A percentile compares a stretch with the other conserved stretches of the same genome.
Evolutionary conservation across 2,113 vertebrate species (phyloP).

Genomic region (Perognathus longimembris): DNA sequence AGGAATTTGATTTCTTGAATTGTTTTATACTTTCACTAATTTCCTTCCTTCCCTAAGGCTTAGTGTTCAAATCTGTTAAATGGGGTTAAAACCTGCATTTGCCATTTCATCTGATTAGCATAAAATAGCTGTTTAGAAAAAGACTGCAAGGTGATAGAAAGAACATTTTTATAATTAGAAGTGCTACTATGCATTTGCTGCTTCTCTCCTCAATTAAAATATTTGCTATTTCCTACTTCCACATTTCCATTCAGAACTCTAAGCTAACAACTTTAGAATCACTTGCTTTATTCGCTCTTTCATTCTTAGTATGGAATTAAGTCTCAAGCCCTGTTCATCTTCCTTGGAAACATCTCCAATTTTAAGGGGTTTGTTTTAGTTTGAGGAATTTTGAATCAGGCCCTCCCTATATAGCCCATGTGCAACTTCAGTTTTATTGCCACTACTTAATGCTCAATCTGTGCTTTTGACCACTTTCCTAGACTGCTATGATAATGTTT

Average conservation of each 20-base stretch:
- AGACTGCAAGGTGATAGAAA: background rate
- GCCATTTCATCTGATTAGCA: background rate
- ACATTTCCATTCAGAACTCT: background rate
- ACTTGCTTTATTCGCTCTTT: background rate
- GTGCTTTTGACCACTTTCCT: conserved; percentile 18
- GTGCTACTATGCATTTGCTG: background rate
- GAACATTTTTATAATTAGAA: background rate
- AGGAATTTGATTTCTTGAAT: background rate
- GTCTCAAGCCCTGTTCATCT: conserved; percentile 27
- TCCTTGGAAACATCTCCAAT: conserved; percentile 51
- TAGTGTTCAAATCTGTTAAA: background rate
- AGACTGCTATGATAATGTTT: background rate
- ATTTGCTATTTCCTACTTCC: background rate
- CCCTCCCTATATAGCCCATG: no score
- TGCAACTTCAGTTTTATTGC: conserved; percentile 45
- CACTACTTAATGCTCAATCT: background rate
- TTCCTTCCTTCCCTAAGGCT: background rate
- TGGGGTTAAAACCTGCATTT: background rate
- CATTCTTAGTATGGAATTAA: conserved; percentile 15
- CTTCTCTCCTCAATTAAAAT: background rate
- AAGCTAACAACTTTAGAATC: background rate
- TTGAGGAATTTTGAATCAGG: no score
- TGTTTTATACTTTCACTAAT: background rate
- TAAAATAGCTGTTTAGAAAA: conserved; percentile 17
- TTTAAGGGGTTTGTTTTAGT: background rate